Percentiles rank a stretch among this genome's conserved stretches.
These are phyloP conservation scores for Gallinago solitaria DNA, from an alignment of 2,797 vertebrate genomes.

Conservation along the genomic window DNA sequence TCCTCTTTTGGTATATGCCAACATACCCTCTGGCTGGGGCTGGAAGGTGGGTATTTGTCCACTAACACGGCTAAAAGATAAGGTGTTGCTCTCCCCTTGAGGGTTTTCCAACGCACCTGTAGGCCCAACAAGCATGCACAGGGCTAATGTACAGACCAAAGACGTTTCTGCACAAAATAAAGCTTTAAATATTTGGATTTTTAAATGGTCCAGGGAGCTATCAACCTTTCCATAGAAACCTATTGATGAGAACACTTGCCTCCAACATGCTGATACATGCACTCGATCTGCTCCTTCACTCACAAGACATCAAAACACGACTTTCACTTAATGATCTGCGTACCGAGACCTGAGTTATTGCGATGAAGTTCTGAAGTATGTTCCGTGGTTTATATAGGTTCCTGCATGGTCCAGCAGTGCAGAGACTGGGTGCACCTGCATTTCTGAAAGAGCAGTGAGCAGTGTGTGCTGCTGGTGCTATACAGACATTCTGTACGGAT, in stretches of 20 bases:
- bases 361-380: neutral
- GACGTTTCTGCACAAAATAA: neutral
- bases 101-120: neutral
- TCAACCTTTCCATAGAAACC: neutral
- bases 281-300: neutral
- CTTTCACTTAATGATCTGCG: neutral
- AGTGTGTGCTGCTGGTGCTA: rapidly evolving
- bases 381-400: neutral
- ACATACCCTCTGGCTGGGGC: neutral
- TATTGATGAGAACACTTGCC: neutral
- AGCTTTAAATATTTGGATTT: neutral
- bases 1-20: neutral
- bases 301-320: neutral
- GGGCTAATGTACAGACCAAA: rapidly evolving
- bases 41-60: neutral
- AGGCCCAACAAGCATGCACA: neutral
- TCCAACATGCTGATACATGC: neutral
- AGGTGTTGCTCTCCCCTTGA: neutral
- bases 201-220: neutral
- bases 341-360: neutral
- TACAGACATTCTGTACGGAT: too few relatives aligned
- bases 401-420: neutral
- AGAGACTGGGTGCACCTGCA: neutral
- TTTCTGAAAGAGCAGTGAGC: neutral
- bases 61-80: neutral